Percentiles rank a stretch among this genome's conserved stretches.
phyloP scores from a whole-genome alignment of 92 coral and sea anemone genomes.

The Bergia puertoricense region DNA sequence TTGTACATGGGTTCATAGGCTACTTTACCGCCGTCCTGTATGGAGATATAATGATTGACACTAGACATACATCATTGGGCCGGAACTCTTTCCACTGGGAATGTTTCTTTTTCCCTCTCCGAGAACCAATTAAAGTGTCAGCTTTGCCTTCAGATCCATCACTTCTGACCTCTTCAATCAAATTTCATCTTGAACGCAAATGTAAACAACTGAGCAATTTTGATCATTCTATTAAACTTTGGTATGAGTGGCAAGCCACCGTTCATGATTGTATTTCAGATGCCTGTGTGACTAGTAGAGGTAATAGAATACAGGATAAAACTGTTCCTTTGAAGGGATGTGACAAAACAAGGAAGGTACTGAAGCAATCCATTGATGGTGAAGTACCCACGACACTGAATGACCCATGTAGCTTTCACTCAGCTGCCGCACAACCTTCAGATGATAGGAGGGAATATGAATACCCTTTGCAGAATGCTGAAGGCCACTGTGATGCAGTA shows the following conservation, averaged over 20 bases:
- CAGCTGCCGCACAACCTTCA: no score
- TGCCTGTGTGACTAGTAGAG: background rate
- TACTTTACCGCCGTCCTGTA: constrained; percentile 52
- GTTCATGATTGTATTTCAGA: constrained; percentile 14
- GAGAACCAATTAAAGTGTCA: constrained; percentile 32
- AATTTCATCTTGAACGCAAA: constrained; percentile 18
- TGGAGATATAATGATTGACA: constrained; percentile 58
- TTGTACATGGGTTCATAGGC: constrained; percentile 57
- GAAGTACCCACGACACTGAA: background rate
- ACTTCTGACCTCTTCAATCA: background rate
- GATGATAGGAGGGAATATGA: background rate
- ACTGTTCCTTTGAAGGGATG: background rate
- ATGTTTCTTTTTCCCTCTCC: constrained; percentile 58
- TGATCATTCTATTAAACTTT: background rate
- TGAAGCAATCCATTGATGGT: background rate
- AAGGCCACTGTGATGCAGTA: constrained; percentile 20
- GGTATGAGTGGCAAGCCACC: constrained; percentile 33
- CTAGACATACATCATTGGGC: constrained; percentile 41
- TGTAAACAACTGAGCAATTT: constrained; percentile 4
- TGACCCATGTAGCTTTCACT: no score
- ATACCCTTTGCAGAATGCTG: constrained; percentile 10
- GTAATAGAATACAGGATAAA: background rate
- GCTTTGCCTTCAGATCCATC: background rate
- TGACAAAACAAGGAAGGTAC: background rate
- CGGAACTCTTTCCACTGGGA: constrained; percentile 64